These are phyloP conservation scores for Phrynocephalus vlangalii DNA, from an alignment of 2,797 vertebrate genomes.

Conservation along the genomic window DNA sequence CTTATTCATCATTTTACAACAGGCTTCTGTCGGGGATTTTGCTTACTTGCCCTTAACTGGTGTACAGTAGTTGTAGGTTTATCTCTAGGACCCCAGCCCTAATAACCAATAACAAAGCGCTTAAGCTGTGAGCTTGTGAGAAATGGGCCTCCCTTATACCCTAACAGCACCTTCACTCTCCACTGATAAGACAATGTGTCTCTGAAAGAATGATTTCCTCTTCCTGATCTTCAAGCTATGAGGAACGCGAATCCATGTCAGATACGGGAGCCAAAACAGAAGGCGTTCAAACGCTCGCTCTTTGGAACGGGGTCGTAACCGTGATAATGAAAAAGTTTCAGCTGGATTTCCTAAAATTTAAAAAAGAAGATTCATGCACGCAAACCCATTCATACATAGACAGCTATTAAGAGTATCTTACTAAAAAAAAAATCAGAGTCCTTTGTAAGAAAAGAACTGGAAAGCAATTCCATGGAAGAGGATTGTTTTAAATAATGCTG, in stretches of 20 bases:
- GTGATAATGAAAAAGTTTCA: conserved; percentile 35
- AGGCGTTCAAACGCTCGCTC: conserved; percentile 13
- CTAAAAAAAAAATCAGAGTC: not conserved
- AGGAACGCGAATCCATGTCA: conserved; percentile 45
- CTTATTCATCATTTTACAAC: conserved; percentile 87
- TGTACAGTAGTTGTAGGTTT: conserved; percentile 74
- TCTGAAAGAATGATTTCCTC: conserved; percentile 68
- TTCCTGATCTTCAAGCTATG: conserved; percentile 60
- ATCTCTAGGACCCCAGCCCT: conserved; percentile 73
- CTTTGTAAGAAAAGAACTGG: not conserved
- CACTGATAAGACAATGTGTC: conserved; percentile 73
- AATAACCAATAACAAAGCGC: conserved; percentile 76
- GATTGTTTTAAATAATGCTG: not conserved
- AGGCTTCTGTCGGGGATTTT: conserved; percentile 79
- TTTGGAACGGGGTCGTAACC: conserved; percentile 32
- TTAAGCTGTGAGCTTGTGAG: conserved; percentile 75
- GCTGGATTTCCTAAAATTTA: conserved; percentile 39
- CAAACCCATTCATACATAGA: no score
- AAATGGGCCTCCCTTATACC: conserved; percentile 70
- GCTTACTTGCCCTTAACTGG: conserved; percentile 81
- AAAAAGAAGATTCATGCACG: not conserved
- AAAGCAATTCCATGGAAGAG: not conserved
- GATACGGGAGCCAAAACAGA: not conserved
- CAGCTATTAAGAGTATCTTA: not conserved
- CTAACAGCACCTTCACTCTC: conserved; percentile 66